Percentiles rank a stretch among this genome's conserved stretches.
Conservation (phyloP, 2,888 invertebrate species). For the Meteorus cinctellus region DNA sequence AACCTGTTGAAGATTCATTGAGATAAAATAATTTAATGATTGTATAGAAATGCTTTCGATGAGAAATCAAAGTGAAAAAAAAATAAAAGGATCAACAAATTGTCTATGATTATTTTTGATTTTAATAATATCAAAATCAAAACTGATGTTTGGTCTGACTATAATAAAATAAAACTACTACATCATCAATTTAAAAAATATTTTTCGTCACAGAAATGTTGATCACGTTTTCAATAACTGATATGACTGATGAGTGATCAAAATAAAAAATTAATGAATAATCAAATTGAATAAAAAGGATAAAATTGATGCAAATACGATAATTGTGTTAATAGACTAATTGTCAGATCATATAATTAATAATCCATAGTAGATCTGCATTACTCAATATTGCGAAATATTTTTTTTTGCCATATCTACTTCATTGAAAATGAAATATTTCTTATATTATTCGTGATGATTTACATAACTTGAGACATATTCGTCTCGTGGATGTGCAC, state of each 20-base stretch:
- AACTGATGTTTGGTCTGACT: not conserved
- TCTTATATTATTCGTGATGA: not conserved
- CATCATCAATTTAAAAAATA: not conserved
- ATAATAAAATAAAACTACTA: not conserved
- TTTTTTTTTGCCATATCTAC: not conserved
- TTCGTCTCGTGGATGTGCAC: not conserved
- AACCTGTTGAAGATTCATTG: slow-evolving; percentile 41
- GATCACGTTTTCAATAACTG: too few species aligned
- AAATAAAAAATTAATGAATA: not conserved
- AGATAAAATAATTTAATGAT: slow-evolving; percentile 7
- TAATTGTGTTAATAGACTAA: not conserved
- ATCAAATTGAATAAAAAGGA: not conserved
- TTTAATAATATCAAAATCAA: not conserved
- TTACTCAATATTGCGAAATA: not conserved
- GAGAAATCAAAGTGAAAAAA: not conserved
- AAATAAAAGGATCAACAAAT: not conserved
- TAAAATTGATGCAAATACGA: not conserved
- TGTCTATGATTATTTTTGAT: too few species aligned
- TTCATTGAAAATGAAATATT: not conserved
- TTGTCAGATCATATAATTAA: not conserved
- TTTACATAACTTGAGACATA: not conserved
- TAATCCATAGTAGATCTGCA: not conserved
- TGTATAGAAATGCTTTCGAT: not conserved
- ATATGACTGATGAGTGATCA: not conserved
- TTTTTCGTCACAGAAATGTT: too few species aligned